Conservation (phyloP, 1,140 invertebrate genomes). For the Coelopa frigida region DNA sequence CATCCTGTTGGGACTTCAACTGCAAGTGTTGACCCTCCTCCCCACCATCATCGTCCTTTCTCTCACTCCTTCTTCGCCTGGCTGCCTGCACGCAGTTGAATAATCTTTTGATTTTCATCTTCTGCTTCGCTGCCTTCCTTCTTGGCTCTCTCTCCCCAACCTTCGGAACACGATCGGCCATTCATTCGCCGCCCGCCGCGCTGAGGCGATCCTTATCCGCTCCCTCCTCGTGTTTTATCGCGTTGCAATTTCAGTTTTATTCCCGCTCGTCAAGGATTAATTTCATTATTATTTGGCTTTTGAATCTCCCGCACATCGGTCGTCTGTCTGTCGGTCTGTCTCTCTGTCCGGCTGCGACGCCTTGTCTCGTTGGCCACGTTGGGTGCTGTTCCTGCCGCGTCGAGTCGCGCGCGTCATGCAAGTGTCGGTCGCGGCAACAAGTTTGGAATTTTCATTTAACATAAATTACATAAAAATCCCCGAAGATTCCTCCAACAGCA, state of each 20-base stretch:
- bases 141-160: background rate
- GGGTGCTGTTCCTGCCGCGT: background rate
- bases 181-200: background rate
- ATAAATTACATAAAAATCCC: slow-evolving; percentile 10
- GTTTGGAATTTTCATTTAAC: slow-evolving; percentile 6
- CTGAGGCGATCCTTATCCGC: slow-evolving; percentile 4
- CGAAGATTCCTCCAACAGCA: background rate
- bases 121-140: background rate
- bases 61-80: background rate
- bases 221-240: slow-evolving; percentile 14
- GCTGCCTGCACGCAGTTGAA: background rate
- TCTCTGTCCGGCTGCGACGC: slow-evolving; percentile 5
- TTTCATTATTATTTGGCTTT: slow-evolving; percentile 37
- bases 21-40: slow-evolving; percentile 4
- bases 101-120: no score
- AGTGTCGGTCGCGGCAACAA: background rate
- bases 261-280: slow-evolving; percentile 42
- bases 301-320: background rate
- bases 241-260: slow-evolving; percentile 22
- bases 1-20: slow-evolving; percentile 3
- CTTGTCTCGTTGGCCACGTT: background rate
- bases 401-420: no score
- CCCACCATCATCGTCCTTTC: background rate
- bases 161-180: background rate
- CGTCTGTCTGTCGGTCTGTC: background rate